Conservation (phyloP, 2,888 invertebrate species). For the Chymomyza amoena region DNA sequence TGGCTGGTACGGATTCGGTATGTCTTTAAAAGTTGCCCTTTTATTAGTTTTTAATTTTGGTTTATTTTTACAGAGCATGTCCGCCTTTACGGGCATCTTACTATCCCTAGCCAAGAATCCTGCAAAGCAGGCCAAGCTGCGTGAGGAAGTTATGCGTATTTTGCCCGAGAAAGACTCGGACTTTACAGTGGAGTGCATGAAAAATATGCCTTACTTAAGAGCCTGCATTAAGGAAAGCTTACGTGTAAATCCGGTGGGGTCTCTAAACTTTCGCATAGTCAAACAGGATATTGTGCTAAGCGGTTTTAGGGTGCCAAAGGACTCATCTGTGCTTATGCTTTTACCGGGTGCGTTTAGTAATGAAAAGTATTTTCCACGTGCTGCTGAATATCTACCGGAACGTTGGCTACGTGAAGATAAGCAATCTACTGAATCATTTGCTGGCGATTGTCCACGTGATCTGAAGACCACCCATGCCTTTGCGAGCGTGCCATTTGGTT, state of each 20-base stretch:
- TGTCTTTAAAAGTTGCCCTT: background rate
- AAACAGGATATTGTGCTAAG: slow-evolving; percentile 81
- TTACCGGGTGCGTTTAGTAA: slow-evolving; percentile 81
- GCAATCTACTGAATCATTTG: slow-evolving; percentile 27
- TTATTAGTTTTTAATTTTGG: background rate
- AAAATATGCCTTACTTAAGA: slow-evolving; percentile 82
- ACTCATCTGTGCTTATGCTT: slow-evolving; percentile 84
- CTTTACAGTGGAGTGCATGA: slow-evolving; percentile 78
- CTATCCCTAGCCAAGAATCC: slow-evolving; percentile 82
- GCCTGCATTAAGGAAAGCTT: slow-evolving; percentile 87
- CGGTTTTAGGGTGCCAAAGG: slow-evolving; percentile 83
- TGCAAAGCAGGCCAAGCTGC: slow-evolving; percentile 82
- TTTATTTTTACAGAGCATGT: background rate
- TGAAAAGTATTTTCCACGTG: slow-evolving; percentile 82
- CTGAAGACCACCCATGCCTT: slow-evolving; percentile 57
- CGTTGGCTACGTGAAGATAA: slow-evolving; percentile 82
- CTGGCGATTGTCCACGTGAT: slow-evolving; percentile 80
- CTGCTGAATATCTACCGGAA: slow-evolving; percentile 85
- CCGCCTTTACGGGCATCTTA: slow-evolving; percentile 74
- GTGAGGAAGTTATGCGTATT: slow-evolving; percentile 80
- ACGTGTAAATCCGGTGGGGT: slow-evolving; percentile 81
- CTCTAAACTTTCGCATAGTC: slow-evolving; percentile 78
- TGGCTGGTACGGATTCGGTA: slow-evolving; percentile 87
- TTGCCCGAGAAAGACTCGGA: slow-evolving; percentile 76
- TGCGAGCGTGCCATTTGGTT: slow-evolving; percentile 72